A percentile compares a stretch with the other conserved stretches of the same genome.
Conservation (phyloP, 2,113 vertebrate genomes). For the Mormyrus lacerda region DNA sequence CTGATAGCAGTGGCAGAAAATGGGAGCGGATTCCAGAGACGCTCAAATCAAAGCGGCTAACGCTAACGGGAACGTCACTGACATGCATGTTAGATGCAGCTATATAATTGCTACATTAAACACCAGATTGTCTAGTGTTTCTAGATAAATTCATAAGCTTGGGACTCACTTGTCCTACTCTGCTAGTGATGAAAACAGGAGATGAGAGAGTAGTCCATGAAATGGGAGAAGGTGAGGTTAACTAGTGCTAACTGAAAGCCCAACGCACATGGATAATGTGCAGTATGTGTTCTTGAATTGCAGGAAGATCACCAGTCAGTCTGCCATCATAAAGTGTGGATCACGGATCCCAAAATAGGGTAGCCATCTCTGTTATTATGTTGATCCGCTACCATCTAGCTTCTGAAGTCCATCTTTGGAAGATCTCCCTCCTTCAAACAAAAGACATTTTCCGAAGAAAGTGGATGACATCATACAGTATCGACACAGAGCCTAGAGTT, state of each 20-base stretch:
- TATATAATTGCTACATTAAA: neutral
- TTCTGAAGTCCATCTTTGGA: neutral
- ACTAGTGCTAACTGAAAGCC: neutral
- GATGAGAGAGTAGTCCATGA: neutral
- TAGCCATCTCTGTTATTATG: too few species aligned
- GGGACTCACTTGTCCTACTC: neutral
- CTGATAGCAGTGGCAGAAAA: neutral
- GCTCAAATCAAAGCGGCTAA: neutral
- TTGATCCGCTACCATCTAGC: neutral
- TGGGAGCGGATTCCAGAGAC: neutral
- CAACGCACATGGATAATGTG: too few species aligned
- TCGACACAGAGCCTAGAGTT: neutral
- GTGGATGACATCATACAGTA: neutral
- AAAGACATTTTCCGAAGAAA: neutral
- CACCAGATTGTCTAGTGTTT: neutral
- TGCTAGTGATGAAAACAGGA: neutral
- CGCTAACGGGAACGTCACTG: neutral
- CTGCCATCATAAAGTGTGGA: neutral
- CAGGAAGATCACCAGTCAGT: neutral
- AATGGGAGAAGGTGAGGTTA: neutral
- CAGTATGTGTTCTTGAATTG: neutral
- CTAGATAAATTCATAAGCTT: neutral
- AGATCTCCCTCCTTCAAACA: neutral
- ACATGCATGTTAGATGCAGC: neutral
- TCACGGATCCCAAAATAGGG: neutral